Conservation (phyloP, 2,797 vertebrate genomes). For the Onychomys torridus region DNA sequence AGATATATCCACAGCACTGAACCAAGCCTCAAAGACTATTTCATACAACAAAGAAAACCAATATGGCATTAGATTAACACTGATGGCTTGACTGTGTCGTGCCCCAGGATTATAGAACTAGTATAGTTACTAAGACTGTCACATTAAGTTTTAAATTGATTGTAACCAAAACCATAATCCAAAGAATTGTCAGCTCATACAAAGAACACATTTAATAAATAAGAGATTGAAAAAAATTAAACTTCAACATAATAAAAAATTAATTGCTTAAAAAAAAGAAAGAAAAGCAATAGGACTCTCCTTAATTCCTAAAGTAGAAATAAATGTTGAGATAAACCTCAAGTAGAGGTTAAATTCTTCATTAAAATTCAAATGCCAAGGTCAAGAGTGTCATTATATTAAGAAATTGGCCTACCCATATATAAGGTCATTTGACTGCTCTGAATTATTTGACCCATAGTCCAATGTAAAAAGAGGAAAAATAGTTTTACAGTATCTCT, state of each 20-base stretch:
- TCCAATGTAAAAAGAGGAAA: not conserved
- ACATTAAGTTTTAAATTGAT: slow-evolving; percentile 61
- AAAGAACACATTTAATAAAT: slow-evolving; percentile 32
- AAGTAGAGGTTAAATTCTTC: slow-evolving; percentile 1
- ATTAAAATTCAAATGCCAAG: slow-evolving; percentile 55
- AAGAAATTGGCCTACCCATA: not conserved
- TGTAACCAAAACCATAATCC: slow-evolving; percentile 64
- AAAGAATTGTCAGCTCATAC: slow-evolving; percentile 77
- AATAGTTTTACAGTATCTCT: not conserved
- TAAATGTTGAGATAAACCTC: slow-evolving; percentile 16
- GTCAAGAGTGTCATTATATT: slow-evolving; percentile 30
- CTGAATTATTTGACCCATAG: slow-evolving; percentile 17
- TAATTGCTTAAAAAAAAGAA: not conserved
- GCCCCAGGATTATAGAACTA: slow-evolving; percentile 67
- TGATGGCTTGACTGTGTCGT: slow-evolving; percentile 71
- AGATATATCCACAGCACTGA: not conserved
- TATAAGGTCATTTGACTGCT: not conserved
- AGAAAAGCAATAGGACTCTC: not conserved
- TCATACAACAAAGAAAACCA: slow-evolving; percentile 82
- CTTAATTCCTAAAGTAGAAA: not conserved
- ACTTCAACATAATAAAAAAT: not conserved
- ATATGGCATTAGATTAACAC: slow-evolving; percentile 72
- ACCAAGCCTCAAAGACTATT: slow-evolving; percentile 41
- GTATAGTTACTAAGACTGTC: slow-evolving; percentile 63
- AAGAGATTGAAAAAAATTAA: not conserved